Evolutionary conservation across 2,113 vertebrate species (phyloP).

Genomic region (Thermophis baileyi): DNA sequence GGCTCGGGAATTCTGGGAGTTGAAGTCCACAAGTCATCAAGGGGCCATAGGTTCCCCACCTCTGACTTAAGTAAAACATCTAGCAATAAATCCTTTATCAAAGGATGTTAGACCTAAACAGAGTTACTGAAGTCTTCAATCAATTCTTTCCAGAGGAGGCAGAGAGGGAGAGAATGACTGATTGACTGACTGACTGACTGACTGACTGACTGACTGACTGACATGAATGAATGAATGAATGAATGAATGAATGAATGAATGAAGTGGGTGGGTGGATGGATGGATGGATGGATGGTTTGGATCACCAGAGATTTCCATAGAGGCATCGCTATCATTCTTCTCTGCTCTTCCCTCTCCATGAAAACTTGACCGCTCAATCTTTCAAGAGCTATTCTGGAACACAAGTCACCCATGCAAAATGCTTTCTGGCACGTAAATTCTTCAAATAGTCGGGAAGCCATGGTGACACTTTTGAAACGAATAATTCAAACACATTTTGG

Average conservation of each 20-base stretch:
- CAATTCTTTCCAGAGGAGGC: neutral
- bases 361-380: neutral
- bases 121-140: neutral
- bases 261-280: no score
- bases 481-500: neutral
- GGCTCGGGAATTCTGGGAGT: neutral
- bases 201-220: no score
- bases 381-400: neutral
- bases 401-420: neutral
- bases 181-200: neutral
- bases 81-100: neutral
- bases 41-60: neutral
- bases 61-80: neutral
- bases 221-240: no score
- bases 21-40: neutral
- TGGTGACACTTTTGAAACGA: neutral
- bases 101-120: neutral
- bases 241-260: neutral
- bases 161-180: neutral
- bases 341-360: neutral
- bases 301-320: neutral
- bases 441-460: neutral
- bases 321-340: neutral
- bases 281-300: neutral
- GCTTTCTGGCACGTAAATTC: neutral